Base-by-base conservation (phyloP, 2,797 vertebrate species). In the Diplodus sargus region DNA sequence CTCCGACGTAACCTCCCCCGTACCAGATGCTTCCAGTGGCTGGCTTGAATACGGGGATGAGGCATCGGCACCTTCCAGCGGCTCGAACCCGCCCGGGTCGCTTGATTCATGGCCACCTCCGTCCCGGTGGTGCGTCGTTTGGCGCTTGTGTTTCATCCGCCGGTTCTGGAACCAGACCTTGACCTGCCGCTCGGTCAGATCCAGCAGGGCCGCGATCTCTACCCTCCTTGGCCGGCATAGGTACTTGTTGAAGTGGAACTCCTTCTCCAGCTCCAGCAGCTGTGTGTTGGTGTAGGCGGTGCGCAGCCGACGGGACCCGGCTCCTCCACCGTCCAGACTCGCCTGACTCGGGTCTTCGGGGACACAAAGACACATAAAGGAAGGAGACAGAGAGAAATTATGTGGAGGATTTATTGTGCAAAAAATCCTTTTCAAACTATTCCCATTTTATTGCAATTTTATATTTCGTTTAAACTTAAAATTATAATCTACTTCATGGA, bases 221-320 rank as follows among this genome's bases (percentile, higher is more conserved):
- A 99, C 97, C 75, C 98, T 94, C 66, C 98, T 95, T 28, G 98
- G 98, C 91, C 98, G 94, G 87, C 98, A 99, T 25, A 99, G 95
- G 90, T 99, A 99, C 95, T 99, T 99, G 96, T 99, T 99, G 95
- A 99, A 99, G 91, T 99, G 98, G 87, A 99, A 99, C 94, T 99
- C 98, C 85, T 99, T 99, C 83, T 99, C 98, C 92, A 99, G 95
- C 93, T 99, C 98, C 92, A 99, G 93, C 84, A 99, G 96, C 95
- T 99, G 98, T 2, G 98, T 99, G 94, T 99, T 99, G 76, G 98
- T 99, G 92, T 99, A 99, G 83, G 98, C 98, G n/a, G 98, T 99
- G 91, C 98, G 96, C 88, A 99, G 90, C 81, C 98, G 96, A 70
- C 98, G 96, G 72, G 97, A 95, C 83, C 96, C 95, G 76, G 96